These are phyloP conservation scores for Anadara kagoshimensis DNA, from an alignment of 1,140 invertebrate genomes.

Conservation along the genomic window DNA sequence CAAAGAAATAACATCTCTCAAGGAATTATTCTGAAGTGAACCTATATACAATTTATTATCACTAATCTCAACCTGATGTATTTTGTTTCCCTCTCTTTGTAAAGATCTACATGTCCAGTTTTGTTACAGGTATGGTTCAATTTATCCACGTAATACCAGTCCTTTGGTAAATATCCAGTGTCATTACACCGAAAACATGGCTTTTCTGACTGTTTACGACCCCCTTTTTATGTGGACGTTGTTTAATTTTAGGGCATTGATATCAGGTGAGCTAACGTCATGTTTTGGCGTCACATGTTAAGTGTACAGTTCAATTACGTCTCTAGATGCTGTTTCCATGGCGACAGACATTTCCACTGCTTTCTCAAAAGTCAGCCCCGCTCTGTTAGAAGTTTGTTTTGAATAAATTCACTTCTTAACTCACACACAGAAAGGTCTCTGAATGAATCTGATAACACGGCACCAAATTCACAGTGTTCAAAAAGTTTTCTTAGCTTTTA, in stretches of 20 bases:
- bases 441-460: neutral
- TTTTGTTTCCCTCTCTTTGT: neutral
- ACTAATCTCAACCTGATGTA: neutral
- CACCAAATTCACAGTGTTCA: conserved; percentile 36
- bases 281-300: neutral
- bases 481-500: conserved; percentile 32
- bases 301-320: conserved; percentile 13
- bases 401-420: conserved; percentile 22
- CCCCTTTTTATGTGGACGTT: too few species aligned
- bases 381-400: conserved; percentile 25
- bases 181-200: too few species aligned
- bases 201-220: too few species aligned
- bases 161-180: too few species aligned
- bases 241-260: too few species aligned
- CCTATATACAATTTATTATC: neutral
- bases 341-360: conserved; percentile 31
- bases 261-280: too few species aligned
- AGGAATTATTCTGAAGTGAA: neutral
- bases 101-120: neutral
- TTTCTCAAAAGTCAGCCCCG: conserved; percentile 14
- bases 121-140: too few species aligned
- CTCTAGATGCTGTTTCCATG: conserved; percentile 33
- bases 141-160: too few species aligned
- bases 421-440: conserved; percentile 35
- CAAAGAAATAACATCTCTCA: neutral